Evolutionary conservation across 2,113 vertebrate species (phyloP), one percentile per base, ranked within the genome.

Genomic region (Ascaphus truei): DNA sequence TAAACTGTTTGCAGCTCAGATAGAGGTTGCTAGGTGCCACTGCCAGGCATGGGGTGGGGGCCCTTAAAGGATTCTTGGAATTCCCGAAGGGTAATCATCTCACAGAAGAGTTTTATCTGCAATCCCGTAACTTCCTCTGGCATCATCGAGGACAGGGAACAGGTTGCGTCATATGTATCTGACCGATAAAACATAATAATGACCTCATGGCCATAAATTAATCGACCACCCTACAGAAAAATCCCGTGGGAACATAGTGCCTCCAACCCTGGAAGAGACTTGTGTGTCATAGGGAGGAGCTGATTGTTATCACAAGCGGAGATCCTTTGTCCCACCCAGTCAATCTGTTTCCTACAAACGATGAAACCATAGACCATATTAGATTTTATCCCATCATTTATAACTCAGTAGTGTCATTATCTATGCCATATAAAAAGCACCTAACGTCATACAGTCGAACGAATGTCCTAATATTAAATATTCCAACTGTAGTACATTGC

Each of bases 51-150:
- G 22, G 4, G 8, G 55, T 16, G 66, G 55, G 63, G 51, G 66
- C 9, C 51, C 20, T 20, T 5, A 22, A 33, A 12, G 52, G 27
- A 60, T 69, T 69, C 29, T 36, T 34, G 2, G 7, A 22, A 69
- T 69, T 69, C 41, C 55, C 51, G 41, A 13, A 13, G 51, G 37
- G 26, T 47, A 29, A 39, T 60, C 66, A 69, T 69, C 55, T 23
- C 18, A 12, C 15, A n/a, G 13, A n/a, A n/a, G 51, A 43, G 51
- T 69, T 15, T 2, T 15, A 59, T 69, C 63, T 53, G 36, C 25
- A 13, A 11, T 15, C 37, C 63, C 29, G 66, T 36, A 50, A 60
- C 56, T 60, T 60, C 55, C 66, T 69, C 15, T 22, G 12, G 53
- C 27, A 47, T 30, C 39, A 25, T 30, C 15, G 37, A 25, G 37